Evolutionary conservation across 35 echinoderm and acorn worm genomes (phyloP), one percentile per base, ranked within the genome.

Genomic region (Eucidaris tribuloides): DNA sequence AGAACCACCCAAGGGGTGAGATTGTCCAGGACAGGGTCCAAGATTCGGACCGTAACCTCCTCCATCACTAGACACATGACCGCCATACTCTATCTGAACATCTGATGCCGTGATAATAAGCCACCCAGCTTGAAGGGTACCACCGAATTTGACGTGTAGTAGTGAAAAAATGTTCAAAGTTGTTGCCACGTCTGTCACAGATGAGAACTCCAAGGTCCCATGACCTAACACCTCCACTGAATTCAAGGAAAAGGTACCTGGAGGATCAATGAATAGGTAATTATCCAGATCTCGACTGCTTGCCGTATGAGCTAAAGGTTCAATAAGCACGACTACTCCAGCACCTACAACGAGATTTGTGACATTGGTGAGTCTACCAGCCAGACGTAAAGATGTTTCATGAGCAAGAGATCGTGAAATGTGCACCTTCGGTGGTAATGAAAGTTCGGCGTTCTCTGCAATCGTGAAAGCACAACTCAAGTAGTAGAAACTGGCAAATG

Each of bases 81-180:
- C 93, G 15, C 79, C 88, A 79, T 77, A 87, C 65, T 96, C 93
- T 23, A 96, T 56, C 13, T 91, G 60, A 0, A 96, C n/a, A 15
- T 61, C 48, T 41, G 38, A 31, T 7, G 83, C 43, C 7, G 50
- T 31, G 18, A 96, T 48, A 37, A 82, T 31, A 41, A 96, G 70
- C 79, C 84, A 84, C 23, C 39, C 66, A 59, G 40, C 42, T 45
- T 62, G 24, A 3, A 96, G n/a, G 15, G 33, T 76, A 18, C 65
- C 93, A 33, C 64, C 58, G 80, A 82, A 96, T 58, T 84, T 65
- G 13, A 96, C 45, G 60, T 87, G 40, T 29, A 91, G 15, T 22
- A 77, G 66, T 15, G 50, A 32, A 9, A 90, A 33, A 32, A 96
- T 52, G 56, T 66, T 55, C 0, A 96, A 50, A 29, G 54, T 48